phyloP scores from a whole-genome alignment of 2,797 vertebrate genomes.

The Aplochiton taeniatus region DNA sequence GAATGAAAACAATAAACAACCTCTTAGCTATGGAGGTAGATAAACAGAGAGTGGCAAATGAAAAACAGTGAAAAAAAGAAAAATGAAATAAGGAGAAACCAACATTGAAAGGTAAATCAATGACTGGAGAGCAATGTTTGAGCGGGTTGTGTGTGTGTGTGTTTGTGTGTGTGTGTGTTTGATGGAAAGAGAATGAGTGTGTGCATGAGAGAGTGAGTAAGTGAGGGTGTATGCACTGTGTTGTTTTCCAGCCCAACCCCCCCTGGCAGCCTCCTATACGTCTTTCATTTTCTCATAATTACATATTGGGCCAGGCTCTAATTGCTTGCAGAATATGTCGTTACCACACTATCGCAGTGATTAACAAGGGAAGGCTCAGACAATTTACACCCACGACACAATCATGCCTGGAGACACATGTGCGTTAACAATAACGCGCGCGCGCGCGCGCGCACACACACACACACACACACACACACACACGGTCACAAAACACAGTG shows the following conservation, averaged over 20 bases:
- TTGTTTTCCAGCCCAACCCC: background rate
- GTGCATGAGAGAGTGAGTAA: background rate
- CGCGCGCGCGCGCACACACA: constrained; percentile 4
- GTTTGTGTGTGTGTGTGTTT: background rate
- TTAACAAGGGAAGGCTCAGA: constrained; percentile 28
- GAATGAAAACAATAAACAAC: constrained; percentile 24
- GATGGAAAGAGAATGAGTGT: constrained; percentile 1
- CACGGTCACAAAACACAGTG: background rate
- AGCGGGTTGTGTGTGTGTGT: too few species aligned
- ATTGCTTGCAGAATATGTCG: constrained; percentile 33
- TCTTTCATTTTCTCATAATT: constrained; percentile 24
- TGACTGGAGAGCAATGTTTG: background rate
- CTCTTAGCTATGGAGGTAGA: background rate
- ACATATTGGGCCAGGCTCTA: constrained; percentile 18
- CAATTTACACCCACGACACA: too few species aligned
- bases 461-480: background rate
- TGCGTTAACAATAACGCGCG: too few species aligned
- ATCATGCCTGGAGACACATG: too few species aligned
- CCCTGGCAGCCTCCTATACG: constrained; percentile 4
- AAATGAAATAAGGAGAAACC: background rate
- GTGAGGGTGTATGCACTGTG: background rate
- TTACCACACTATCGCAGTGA: constrained; percentile 38
- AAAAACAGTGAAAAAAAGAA: constrained; percentile 10
- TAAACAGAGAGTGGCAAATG: background rate
- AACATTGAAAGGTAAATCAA: background rate